Percentiles rank a stretch among this genome's conserved stretches.
These are phyloP conservation scores for Timema cristinae DNA, from an alignment of 2,888 invertebrate genomes.

Conservation along the genomic window DNA sequence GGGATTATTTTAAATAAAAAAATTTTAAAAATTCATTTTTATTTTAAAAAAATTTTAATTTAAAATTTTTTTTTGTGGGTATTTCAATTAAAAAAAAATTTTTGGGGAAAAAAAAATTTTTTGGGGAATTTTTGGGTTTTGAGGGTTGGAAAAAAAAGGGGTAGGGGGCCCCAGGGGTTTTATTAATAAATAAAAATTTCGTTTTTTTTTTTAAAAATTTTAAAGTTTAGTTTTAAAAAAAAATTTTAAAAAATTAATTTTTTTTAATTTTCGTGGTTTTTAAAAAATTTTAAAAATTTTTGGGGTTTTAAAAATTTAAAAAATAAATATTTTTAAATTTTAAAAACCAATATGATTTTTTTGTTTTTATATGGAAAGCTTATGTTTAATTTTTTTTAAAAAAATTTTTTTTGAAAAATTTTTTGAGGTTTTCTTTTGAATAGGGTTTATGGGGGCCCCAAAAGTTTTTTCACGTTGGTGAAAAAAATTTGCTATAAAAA, in stretches of 20 bases:
- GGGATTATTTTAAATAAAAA: not conserved
- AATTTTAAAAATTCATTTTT: not conserved
- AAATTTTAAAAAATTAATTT: too few species aligned
- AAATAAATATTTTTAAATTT: too few species aligned
- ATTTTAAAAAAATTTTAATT: not conserved
- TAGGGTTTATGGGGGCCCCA: not conserved
- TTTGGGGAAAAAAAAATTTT: too few species aligned
- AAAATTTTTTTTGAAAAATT: not conserved
- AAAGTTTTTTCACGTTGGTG: not conserved
- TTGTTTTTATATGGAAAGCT: not conserved
- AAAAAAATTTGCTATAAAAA: not conserved
- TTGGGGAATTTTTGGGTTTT: too few species aligned
- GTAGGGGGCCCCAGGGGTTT: too few species aligned
- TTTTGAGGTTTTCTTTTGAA: not conserved
- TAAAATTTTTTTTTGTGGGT: not conserved
- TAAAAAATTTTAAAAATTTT: not conserved
- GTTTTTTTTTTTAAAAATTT: too few species aligned
- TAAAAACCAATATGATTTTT: not conserved
- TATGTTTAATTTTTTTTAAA: slow-evolving; percentile 5
- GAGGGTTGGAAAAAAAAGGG: too few species aligned
- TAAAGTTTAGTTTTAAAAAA: too few species aligned
- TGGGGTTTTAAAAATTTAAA: too few species aligned
- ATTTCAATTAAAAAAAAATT: too few species aligned
- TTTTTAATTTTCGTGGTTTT: not conserved
- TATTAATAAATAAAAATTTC: too few species aligned